A percentile compares a stretch with the other conserved stretches of the same genome.
Conservation (phyloP, 2,113 vertebrate species). For the Syngnathus typhle region DNA sequence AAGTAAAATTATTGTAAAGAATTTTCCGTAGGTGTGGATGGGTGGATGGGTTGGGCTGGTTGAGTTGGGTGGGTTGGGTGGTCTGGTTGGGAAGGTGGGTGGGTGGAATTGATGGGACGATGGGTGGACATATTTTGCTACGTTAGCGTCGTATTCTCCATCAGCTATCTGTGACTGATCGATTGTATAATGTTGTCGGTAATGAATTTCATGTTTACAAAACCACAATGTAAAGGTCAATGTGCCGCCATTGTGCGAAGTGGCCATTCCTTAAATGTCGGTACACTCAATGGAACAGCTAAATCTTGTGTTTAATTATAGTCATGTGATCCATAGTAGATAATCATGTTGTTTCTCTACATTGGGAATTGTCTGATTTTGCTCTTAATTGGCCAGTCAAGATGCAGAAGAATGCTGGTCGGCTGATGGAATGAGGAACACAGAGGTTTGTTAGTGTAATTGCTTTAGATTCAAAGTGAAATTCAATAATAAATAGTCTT, state of each 20-base stretch:
- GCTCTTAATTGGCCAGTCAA: conserved; percentile 31
- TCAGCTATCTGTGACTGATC: background rate
- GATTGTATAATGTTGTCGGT: background rate
- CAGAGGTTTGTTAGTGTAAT: conserved; percentile 22
- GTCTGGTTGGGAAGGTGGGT: too few relatives aligned
- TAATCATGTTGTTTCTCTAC: conserved; percentile 18
- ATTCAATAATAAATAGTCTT: conserved; percentile 27
- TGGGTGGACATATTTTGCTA: background rate
- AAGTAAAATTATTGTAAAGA: too few relatives aligned
- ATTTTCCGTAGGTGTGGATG: too few relatives aligned
- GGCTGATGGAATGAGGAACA: conserved; percentile 29
- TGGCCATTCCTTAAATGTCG: conserved; percentile 1
- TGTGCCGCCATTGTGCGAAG: conserved; percentile 4
- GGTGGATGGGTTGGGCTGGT: too few relatives aligned
- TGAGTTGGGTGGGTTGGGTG: background rate
- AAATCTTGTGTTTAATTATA: background rate
- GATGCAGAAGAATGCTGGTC: conserved; percentile 18
- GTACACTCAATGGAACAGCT: background rate
- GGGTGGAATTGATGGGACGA: background rate
- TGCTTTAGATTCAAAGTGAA: conserved; percentile 1
- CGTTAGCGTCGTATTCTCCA: conserved; percentile 1
- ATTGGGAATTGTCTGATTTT: conserved; percentile 27
- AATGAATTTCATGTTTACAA: conserved; percentile 13
- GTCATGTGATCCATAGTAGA: conserved; percentile 14
- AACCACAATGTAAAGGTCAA: conserved; percentile 18